A percentile compares a stretch with the other conserved stretches of the same genome.
These are phyloP conservation scores for Drosophila eugracilis DNA, from an alignment of 1,140 invertebrate genomes.

Conservation along the genomic window DNA sequence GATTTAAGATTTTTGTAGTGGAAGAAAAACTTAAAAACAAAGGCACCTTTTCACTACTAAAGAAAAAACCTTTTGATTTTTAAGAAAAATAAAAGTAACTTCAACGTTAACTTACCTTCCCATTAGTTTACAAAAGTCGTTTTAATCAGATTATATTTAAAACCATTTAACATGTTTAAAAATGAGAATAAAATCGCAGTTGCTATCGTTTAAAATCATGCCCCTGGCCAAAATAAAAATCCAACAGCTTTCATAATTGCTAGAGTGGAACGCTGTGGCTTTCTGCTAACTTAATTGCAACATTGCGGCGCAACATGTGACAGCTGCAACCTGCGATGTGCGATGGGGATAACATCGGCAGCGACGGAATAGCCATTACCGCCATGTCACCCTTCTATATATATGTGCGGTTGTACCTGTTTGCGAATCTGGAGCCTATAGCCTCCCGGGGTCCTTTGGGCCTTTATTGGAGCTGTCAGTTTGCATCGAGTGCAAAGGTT, in stretches of 20 bases:
- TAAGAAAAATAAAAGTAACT: too few species aligned
- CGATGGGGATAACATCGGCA: slow-evolving; percentile 42
- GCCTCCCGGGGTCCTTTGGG: slow-evolving; percentile 28
- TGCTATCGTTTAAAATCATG: not conserved
- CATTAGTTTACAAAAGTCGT: too few species aligned
- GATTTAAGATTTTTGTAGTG: too few species aligned
- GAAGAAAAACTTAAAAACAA: too few species aligned
- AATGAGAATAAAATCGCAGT: too few species aligned
- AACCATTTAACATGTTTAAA: not conserved
- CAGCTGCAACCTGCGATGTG: slow-evolving; percentile 5
- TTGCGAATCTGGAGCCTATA: slow-evolving; percentile 9
- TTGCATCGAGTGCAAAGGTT: slow-evolving; percentile 63
- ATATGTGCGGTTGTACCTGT: slow-evolving; percentile 7
- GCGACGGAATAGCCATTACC: slow-evolving; percentile 39
- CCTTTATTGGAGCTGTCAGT: slow-evolving; percentile 68
- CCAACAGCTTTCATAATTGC: slow-evolving; percentile 43
- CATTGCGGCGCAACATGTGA: slow-evolving; percentile 44
- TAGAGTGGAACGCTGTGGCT: slow-evolving; percentile 47
- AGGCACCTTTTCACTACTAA: too few species aligned
- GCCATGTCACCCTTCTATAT: slow-evolving; percentile 39
- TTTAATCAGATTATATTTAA: too few species aligned
- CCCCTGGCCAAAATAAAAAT: not conserved
- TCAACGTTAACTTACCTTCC: too few species aligned
- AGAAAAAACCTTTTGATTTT: too few species aligned
- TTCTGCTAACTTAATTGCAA: slow-evolving; percentile 66